Evolutionary conservation across 2,888 invertebrate genomes (phyloP), one percentile per base, ranked within the genome.

Genomic region (Thymelicus lineola): DNA sequence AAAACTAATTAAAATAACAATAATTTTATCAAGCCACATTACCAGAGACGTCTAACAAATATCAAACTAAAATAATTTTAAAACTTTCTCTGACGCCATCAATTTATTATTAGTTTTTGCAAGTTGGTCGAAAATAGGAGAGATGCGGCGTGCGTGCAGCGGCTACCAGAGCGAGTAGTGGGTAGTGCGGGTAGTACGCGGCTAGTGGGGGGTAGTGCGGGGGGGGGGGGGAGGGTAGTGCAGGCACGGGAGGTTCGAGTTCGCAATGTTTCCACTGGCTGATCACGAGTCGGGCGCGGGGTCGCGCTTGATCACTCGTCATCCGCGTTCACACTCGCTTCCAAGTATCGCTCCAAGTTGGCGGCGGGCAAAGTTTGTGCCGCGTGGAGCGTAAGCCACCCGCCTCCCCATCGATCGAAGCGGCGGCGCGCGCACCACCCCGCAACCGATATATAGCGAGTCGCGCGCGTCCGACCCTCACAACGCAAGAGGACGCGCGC

Each of bases 401-500:
- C 74, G 82, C 84, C 76, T 84, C 87, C 84, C 77, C 84, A 86
- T 86, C 89, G 91, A 92, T 90, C 91, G 89, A 83, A 83, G 82
- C 72, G 78, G 81, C 84, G 81, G 91, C 91, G 92, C 91, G 91
- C 91, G 91, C 90, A 89, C 79, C 85, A 79, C 83, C 85, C 81
- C 76, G 74, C 76, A 75, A 68, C 80, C 80, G 88, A 94, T 94
- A 94, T 94, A 94, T 94, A 89, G 82, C 86, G 79, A 86, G 82
- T 75, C 82, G 82, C 85, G 84, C 83, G 82, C 86, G 83, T 83
- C 85, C 86, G 82, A 80, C 86, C 88, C 88, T 83, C 92, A 94
- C 94, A 93, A 94, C 94, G 94, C 94, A 93, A 93, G 93, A 94
- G 94, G 90, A 86, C 90, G 91, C 90, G 91, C 89, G 91, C 91